Percentiles rank a stretch among this genome's conserved stretches.
These are phyloP conservation scores for Spilarctia lutea DNA, from an alignment of 2,888 invertebrate genomes.

Conservation along the genomic window DNA sequence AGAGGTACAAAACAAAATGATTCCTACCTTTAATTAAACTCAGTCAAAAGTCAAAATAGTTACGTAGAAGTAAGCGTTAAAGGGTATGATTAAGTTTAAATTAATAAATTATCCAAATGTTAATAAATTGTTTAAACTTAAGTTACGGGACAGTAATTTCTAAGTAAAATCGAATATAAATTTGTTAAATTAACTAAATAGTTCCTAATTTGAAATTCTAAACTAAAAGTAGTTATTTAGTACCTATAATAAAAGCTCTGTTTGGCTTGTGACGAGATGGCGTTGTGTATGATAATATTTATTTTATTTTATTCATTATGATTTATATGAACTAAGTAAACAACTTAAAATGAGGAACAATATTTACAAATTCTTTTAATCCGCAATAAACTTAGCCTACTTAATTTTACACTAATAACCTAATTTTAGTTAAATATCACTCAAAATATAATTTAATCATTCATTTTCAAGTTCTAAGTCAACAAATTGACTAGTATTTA, in stretches of 20 bases:
- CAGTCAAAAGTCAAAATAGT: slow-evolving; percentile 16
- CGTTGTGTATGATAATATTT: too few relatives aligned
- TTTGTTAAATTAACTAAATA: background rate
- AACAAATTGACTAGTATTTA: background rate
- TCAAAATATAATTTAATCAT: background rate
- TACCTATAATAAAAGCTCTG: too few relatives aligned
- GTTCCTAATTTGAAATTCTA: background rate
- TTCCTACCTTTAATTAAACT: slow-evolving; percentile 11
- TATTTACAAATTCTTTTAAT: too few relatives aligned
- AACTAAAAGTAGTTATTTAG: too few relatives aligned
- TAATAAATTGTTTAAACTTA: background rate
- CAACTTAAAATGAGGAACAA: too few relatives aligned
- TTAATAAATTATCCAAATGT: slow-evolving; percentile 1
- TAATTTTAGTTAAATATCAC: too few relatives aligned
- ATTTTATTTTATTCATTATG: too few relatives aligned
- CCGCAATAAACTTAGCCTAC: too few relatives aligned
- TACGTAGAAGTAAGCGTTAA: background rate
- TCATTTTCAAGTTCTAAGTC: background rate
- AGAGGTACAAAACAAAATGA: slow-evolving; percentile 6
- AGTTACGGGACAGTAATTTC: background rate
- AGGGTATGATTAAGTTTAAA: background rate
- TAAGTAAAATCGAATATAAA: background rate
- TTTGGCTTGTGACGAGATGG: too few relatives aligned
- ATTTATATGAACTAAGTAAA: too few relatives aligned
- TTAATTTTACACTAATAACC: too few relatives aligned